These are phyloP conservation scores for Okamejei kenojei DNA, from an alignment of 2,797 vertebrate species.

Conservation along the genomic window DNA sequence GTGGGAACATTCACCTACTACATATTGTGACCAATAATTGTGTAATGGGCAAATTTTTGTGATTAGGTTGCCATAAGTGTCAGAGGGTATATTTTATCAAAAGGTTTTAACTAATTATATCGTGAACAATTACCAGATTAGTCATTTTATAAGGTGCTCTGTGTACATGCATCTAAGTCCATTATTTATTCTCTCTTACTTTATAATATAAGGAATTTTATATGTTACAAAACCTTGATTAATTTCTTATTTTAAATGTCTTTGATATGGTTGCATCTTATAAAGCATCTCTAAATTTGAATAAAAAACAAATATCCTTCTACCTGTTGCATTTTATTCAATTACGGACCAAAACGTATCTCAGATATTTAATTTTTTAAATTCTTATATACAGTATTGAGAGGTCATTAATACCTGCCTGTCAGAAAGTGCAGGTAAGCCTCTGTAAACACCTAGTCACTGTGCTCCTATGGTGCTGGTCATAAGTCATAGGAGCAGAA, in stretches of 20 bases:
- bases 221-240: slow-evolving; percentile 20
- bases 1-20: neutral
- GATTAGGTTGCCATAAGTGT: neutral
- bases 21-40: no score
- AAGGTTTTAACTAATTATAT: neutral
- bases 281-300: slow-evolving; percentile 9
- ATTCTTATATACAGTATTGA: neutral
- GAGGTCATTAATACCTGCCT: neutral
- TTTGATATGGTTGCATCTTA: slow-evolving; percentile 14
- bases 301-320: slow-evolving; percentile 16
- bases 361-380: neutral
- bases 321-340: neutral
- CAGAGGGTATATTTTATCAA: neutral
- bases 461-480: no score
- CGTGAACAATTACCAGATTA: neutral
- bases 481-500: no score
- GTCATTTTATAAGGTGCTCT: neutral
- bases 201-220: slow-evolving; percentile 26
- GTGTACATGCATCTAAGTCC: slow-evolving; percentile 3
- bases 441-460: no score
- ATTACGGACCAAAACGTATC: neutral
- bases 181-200: slow-evolving; percentile 36
- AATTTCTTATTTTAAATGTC: slow-evolving; percentile 35
- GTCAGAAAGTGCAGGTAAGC: neutral
- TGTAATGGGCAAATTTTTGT: neutral